Evolutionary conservation across 2,888 invertebrate genomes (phyloP).

Genomic region (Silvanus unidentatus): DNA sequence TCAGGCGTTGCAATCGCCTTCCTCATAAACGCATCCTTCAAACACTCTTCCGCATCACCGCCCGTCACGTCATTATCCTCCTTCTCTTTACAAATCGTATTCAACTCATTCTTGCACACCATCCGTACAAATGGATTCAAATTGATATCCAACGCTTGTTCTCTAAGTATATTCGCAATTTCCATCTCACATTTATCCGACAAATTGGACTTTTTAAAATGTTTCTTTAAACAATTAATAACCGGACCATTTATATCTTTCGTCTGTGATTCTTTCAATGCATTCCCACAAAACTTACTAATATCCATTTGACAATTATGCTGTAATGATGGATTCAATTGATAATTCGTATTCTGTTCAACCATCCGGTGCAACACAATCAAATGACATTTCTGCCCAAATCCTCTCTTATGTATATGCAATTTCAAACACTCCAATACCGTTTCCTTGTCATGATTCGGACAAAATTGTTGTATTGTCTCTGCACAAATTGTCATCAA

Average conservation of each 20-base stretch:
- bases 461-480: slow-evolving; percentile 82
- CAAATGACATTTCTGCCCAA: slow-evolving; percentile 76
- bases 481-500: slow-evolving; percentile 77
- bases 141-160: slow-evolving; percentile 85
- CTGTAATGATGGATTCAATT: slow-evolving; percentile 80
- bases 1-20: slow-evolving; percentile 67
- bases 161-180: slow-evolving; percentile 74
- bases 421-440: slow-evolving; percentile 75
- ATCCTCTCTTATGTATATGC: slow-evolving; percentile 69
- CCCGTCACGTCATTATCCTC: slow-evolving; percentile 51
- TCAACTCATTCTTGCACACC: slow-evolving; percentile 70
- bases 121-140: slow-evolving; percentile 81
- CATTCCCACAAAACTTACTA: slow-evolving; percentile 50
- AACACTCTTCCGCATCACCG: slow-evolving; percentile 79
- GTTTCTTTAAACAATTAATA: slow-evolving; percentile 74
- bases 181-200: slow-evolving; percentile 74
- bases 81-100: slow-evolving; percentile 56
- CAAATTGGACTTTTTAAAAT: slow-evolving; percentile 70
- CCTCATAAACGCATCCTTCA: slow-evolving; percentile 75
- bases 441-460: slow-evolving; percentile 61
- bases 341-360: slow-evolving; percentile 84
- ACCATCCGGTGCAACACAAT: slow-evolving; percentile 84
- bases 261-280: slow-evolving; percentile 1
- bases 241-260: slow-evolving; percentile 76
- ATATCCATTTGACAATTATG: slow-evolving; percentile 79